Evolutionary conservation across 1,140 invertebrate species (phyloP).

Genomic region (Alviniconcha marisindica): DNA sequence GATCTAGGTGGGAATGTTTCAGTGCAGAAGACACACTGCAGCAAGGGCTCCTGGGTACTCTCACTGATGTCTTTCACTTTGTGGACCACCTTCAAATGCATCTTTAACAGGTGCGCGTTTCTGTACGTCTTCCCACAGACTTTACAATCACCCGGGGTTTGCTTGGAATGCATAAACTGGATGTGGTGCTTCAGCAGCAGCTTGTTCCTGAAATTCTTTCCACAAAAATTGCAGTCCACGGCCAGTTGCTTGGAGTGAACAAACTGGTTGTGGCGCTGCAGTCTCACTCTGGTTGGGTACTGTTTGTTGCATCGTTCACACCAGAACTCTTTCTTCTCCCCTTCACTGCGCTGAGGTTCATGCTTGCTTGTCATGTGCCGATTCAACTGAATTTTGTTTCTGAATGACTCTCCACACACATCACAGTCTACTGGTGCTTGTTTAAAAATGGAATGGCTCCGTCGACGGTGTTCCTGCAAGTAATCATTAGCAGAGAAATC

Average conservation of each 20-base stretch:
- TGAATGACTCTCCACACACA: neutral
- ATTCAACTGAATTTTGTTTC: neutral
- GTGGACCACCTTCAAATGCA: neutral
- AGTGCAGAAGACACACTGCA: neutral
- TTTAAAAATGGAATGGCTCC: neutral
- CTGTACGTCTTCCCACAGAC: constrained; percentile 2
- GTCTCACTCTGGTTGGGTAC: neutral
- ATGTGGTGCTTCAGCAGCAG: too few species aligned
- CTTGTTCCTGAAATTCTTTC: too few species aligned
- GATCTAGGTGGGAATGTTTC: neutral
- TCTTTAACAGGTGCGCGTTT: neutral
- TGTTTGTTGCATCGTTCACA: neutral
- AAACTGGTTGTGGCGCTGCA: neutral
- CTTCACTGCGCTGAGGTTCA: neutral
- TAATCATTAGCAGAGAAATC: neutral
- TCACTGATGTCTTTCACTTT: neutral
- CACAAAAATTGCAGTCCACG: too few species aligned
- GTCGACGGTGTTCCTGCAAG: neutral
- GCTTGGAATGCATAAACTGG: neutral
- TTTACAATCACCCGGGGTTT: neutral
- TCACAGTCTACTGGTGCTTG: neutral
- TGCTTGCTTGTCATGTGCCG: neutral
- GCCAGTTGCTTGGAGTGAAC: too few species aligned
- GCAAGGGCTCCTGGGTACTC: neutral
- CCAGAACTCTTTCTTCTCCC: neutral